Percentiles rank a stretch among this genome's conserved stretches.
phyloP scores from a whole-genome alignment of 2,888 invertebrate genomes.

The Drosophila ezoana region DNA sequence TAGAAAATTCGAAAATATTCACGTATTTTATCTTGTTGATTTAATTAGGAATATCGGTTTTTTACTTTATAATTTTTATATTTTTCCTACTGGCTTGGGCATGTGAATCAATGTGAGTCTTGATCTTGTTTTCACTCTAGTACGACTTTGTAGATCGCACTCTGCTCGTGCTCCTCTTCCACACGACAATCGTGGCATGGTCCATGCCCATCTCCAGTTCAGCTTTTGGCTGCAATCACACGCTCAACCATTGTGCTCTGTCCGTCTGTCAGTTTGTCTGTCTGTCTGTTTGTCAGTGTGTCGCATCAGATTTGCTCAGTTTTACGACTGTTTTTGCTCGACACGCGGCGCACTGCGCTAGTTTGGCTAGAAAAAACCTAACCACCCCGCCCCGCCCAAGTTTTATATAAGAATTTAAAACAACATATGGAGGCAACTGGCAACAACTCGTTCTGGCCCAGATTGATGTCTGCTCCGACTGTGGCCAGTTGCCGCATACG shows the following conservation, averaged over 20 bases:
- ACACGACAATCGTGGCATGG: too few relatives aligned
- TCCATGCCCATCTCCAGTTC: not conserved
- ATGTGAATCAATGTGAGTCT: too few relatives aligned
- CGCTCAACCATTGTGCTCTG: not conserved
- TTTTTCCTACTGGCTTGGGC: too few relatives aligned
- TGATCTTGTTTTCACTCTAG: too few relatives aligned
- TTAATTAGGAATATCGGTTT: too few relatives aligned
- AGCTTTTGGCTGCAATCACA: not conserved
- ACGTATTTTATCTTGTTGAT: too few relatives aligned
- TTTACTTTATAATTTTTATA: too few relatives aligned
- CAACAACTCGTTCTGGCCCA: slow-evolving; percentile 7
- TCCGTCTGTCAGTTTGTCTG: slow-evolving; percentile 1
- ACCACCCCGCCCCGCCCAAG: not conserved
- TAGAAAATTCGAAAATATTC: too few relatives aligned
- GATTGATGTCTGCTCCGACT: slow-evolving; percentile 16
- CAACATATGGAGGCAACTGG: slow-evolving; percentile 3
- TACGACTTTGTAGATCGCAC: too few relatives aligned
- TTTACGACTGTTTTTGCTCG: slow-evolving; percentile 47
- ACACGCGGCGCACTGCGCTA: slow-evolving; percentile 28
- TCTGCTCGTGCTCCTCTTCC: too few relatives aligned
- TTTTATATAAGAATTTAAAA: slow-evolving; percentile 5
- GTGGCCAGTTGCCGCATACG: slow-evolving; percentile 19
- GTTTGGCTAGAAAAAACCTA: slow-evolving; percentile 13
- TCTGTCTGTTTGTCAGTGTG: slow-evolving; percentile 5
- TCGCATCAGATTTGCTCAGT: slow-evolving; percentile 24